Percentiles rank a stretch among this genome's conserved stretches.
Conservation (phyloP, 1,140 invertebrate species). For the Littorina saxatilis region DNA sequence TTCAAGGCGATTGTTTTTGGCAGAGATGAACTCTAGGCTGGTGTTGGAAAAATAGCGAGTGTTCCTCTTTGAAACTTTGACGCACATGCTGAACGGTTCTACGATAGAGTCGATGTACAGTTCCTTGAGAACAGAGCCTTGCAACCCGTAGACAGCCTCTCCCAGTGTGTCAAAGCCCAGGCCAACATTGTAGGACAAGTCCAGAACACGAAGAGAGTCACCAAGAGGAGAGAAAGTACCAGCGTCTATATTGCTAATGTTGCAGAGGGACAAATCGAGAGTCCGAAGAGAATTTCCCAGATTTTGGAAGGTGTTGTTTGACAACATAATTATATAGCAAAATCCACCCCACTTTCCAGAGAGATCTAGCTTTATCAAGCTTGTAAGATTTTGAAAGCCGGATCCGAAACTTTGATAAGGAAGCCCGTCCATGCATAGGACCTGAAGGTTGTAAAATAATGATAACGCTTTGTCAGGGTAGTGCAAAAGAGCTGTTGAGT, state of each 20-base stretch:
- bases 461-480: slow-evolving; percentile 24
- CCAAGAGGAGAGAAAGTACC: slow-evolving; percentile 25
- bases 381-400: slow-evolving; percentile 13
- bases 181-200: slow-evolving; percentile 37
- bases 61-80: slow-evolving; percentile 10
- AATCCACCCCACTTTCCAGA: background rate
- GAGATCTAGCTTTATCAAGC: background rate
- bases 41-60: slow-evolving; percentile 41
- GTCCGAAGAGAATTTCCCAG: slow-evolving; percentile 4
- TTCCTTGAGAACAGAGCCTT: slow-evolving; percentile 24
- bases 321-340: background rate
- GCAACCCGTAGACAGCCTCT: slow-evolving; percentile 36
- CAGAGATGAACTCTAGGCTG: slow-evolving; percentile 13
- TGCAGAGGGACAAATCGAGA: slow-evolving; percentile 43
- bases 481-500: background rate
- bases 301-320: slow-evolving; percentile 9
- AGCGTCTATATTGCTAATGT: slow-evolving; percentile 31
- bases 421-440: slow-evolving; percentile 19
- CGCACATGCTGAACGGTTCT: slow-evolving; percentile 21
- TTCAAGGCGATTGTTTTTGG: slow-evolving; percentile 4
- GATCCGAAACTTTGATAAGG: background rate
- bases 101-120: slow-evolving; percentile 27
- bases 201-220: slow-evolving; percentile 28
- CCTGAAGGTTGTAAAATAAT: background rate
- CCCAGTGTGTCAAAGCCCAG: slow-evolving; percentile 29